These are phyloP conservation scores for Chaetophractus vellerosus DNA, from an alignment of 2,797 vertebrate species.

Conservation along the genomic window DNA sequence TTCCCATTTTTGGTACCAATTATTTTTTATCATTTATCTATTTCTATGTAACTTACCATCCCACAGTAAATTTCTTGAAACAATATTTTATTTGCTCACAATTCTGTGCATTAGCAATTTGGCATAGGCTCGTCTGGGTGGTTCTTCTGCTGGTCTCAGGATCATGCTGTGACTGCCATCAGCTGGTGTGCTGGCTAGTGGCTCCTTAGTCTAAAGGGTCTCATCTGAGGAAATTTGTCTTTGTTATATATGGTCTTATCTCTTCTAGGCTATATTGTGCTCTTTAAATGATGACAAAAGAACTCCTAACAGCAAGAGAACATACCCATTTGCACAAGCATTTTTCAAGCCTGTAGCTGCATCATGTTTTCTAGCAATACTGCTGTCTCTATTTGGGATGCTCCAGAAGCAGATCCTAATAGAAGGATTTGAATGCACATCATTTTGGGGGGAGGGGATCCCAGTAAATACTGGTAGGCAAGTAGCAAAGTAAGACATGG, in stretches of 20 bases:
- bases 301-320: neutral
- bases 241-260: neutral
- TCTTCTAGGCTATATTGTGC: neutral
- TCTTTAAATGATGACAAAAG: neutral
- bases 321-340: neutral
- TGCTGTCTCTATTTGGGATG: neutral
- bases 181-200: neutral
- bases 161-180: neutral
- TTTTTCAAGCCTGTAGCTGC: neutral
- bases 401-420: neutral
- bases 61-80: neutral
- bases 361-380: neutral
- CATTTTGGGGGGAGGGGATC: neutral
- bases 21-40: neutral
- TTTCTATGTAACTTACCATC: neutral
- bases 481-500: neutral
- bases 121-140: fast-evolving
- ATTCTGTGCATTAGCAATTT: neutral
- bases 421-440: neutral
- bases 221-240: neutral
- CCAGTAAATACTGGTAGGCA: too few relatives aligned
- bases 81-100: neutral
- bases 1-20: neutral
- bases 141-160: neutral
- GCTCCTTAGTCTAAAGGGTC: neutral